phyloP scores from a whole-genome alignment of 2,888 invertebrate genomes.

The Stenolophus ochropezus region DNA sequence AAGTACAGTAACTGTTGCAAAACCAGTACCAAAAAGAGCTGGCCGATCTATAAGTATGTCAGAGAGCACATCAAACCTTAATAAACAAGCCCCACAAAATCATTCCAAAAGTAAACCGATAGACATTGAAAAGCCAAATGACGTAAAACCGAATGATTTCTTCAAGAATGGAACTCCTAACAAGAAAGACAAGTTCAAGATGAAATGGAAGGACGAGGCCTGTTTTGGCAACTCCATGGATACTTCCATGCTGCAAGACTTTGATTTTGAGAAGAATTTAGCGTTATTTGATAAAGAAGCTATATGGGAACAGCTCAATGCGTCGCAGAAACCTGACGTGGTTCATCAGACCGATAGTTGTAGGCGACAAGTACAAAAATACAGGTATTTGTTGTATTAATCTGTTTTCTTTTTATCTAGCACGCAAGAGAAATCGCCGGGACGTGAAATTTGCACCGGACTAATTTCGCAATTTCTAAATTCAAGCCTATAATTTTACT shows the following conservation, averaged over 20 bases:
- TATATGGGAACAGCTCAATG: slow-evolving; percentile 84
- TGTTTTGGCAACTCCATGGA: slow-evolving; percentile 86
- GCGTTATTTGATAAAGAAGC: slow-evolving; percentile 93
- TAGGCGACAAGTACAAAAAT: slow-evolving; percentile 68
- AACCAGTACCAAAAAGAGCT: slow-evolving; percentile 75
- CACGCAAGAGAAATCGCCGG: slow-evolving; percentile 3
- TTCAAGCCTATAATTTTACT: too few species aligned
- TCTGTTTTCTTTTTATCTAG: slow-evolving; percentile 14
- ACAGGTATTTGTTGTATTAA: slow-evolving; percentile 68
- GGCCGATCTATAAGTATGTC: slow-evolving; percentile 73
- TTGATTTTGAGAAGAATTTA: slow-evolving; percentile 96
- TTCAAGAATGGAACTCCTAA: slow-evolving; percentile 73
- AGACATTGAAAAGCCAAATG: slow-evolving; percentile 68
- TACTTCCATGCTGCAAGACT: slow-evolving; percentile 82
- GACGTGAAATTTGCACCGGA: background rate
- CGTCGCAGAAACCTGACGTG: slow-evolving; percentile 78
- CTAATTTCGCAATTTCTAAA: background rate
- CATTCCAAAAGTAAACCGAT: slow-evolving; percentile 71
- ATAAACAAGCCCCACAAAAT: slow-evolving; percentile 71
- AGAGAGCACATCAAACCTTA: slow-evolving; percentile 70
- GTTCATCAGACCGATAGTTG: slow-evolving; percentile 74
- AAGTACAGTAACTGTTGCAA: slow-evolving; percentile 75
- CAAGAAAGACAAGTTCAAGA: slow-evolving; percentile 75
- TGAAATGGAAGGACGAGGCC: slow-evolving; percentile 80
- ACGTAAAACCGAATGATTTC: slow-evolving; percentile 64